These are phyloP conservation scores for Noctua janthina DNA, from an alignment of 2,888 invertebrate genomes.

Conservation along the genomic window DNA sequence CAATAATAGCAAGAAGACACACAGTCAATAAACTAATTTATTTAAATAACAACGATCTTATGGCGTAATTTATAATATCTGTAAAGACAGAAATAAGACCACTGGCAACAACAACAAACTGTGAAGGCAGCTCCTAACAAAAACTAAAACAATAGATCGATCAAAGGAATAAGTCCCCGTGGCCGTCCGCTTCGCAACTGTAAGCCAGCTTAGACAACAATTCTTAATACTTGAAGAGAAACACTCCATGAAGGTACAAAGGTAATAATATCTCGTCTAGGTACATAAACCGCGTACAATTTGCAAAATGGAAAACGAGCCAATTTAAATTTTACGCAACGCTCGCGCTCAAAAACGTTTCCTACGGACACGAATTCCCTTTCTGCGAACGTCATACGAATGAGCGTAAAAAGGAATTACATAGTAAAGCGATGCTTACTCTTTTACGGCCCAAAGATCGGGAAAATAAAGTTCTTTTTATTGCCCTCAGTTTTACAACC, in stretches of 20 bases:
- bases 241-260: constrained; percentile 42
- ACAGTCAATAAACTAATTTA: not conserved
- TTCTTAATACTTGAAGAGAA: constrained; percentile 42
- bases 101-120: constrained; percentile 25
- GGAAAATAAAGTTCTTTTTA: constrained; percentile 86
- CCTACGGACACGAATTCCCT: constrained; percentile 71
- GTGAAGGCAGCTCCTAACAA: constrained; percentile 31
- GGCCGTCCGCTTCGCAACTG: constrained; percentile 26
- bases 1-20: not conserved
- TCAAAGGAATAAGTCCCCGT: constrained; percentile 42
- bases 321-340: constrained; percentile 78
- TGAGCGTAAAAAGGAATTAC: constrained; percentile 81
- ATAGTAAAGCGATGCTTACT: constrained; percentile 84
- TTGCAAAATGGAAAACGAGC: constrained; percentile 70
- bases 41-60: not conserved
- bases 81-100: constrained; percentile 6
- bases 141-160: constrained; percentile 48
- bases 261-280: constrained; percentile 55
- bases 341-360: constrained; percentile 65
- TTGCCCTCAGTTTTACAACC: constrained; percentile 82
- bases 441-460: constrained; percentile 83
- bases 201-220: constrained; percentile 47
- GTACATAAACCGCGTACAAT: constrained; percentile 60
- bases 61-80: constrained; percentile 5
- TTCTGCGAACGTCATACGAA: constrained; percentile 76